Evolutionary conservation across 2,888 invertebrate genomes (phyloP), one percentile per base, ranked within the genome.

Genomic region (Eulithis prunata): DNA sequence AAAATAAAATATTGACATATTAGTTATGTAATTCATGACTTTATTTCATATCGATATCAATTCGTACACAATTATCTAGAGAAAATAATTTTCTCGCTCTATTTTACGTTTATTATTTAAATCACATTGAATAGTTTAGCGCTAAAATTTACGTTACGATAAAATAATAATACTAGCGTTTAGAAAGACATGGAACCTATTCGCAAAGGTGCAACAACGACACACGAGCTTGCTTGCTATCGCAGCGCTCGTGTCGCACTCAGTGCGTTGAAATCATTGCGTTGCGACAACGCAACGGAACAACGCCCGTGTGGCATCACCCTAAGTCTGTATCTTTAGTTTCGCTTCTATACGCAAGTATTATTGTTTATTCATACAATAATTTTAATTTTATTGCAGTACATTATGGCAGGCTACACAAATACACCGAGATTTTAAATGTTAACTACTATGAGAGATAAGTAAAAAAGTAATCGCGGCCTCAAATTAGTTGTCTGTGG

Each of bases 61-160:
- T 85, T 84, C 87, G 81, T 88, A 89, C 88, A 89, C 82, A 83
- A 72, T 84, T 78, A 81, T 84, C 84, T 88, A 89, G 84, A 86
- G 86, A 87, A 88, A 88, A 88, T 86, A 85, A 81, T 83, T 81
- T 81, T 68, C 82, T 81, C 78, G 74, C 75, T 84, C 81, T 87
- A 85, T 77, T 81, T 78, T 81, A 87, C 77, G 80, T 82, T 84
- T 75, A 73, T 78, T 81, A 79, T 84, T 86, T 67, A 89, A 84
- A 91, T 91, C 90, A 91, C 91, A 91, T 89, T 87, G 79, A 88
- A 84, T 78, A 85, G 81, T 84, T 85, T 81, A 80, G 82, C 80
- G 75, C 85, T 85, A 85, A 75, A 70, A 81, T 14, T 61, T 64
- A 67, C 55, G 14, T 51, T 41, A 55, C 36, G 46, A 59, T 56